phyloP scores from a whole-genome alignment of 2,888 invertebrate genomes.

The Portevinia maculata region DNA sequence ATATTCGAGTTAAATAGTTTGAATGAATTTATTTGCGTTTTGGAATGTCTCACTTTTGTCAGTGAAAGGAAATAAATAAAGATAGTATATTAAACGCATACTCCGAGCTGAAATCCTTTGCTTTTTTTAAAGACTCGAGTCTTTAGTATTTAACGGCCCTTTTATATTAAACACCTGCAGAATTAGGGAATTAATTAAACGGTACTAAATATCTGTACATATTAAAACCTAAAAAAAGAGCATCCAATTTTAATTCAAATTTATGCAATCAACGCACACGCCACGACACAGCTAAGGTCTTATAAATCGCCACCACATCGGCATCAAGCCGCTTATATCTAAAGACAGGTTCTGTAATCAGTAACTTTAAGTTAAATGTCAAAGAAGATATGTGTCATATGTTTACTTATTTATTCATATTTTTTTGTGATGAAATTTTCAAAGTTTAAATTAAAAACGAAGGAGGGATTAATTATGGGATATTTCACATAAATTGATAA shows the following conservation, averaged over 20 bases:
- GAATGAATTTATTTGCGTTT: too few relatives aligned
- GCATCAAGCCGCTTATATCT: constrained; percentile 4
- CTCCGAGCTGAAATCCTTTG: too few relatives aligned
- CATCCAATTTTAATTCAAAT: constrained; percentile 2
- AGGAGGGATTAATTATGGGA: neutral
- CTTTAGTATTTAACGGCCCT: too few relatives aligned
- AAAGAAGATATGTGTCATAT: neutral
- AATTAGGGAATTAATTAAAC: too few relatives aligned
- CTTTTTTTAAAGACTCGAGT: too few relatives aligned
- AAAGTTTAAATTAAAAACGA: neutral
- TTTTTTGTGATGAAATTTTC: neutral
- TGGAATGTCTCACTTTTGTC: too few relatives aligned
- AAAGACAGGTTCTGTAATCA: constrained; percentile 42
- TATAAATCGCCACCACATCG: constrained; percentile 15
- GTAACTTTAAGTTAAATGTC: constrained; percentile 29
- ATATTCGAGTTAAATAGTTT: too few relatives aligned
- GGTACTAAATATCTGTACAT: neutral
- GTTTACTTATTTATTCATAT: neutral
- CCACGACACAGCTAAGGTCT: neutral
- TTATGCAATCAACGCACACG: constrained; percentile 16
- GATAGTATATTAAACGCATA: too few relatives aligned
- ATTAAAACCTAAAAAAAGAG: neutral
- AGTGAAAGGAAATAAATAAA: too few relatives aligned
- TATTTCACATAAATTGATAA: neutral
- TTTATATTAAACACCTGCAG: too few relatives aligned